Conservation (phyloP, 2,113 vertebrate species). For the Chiloscyllium plagiosum region DNA sequence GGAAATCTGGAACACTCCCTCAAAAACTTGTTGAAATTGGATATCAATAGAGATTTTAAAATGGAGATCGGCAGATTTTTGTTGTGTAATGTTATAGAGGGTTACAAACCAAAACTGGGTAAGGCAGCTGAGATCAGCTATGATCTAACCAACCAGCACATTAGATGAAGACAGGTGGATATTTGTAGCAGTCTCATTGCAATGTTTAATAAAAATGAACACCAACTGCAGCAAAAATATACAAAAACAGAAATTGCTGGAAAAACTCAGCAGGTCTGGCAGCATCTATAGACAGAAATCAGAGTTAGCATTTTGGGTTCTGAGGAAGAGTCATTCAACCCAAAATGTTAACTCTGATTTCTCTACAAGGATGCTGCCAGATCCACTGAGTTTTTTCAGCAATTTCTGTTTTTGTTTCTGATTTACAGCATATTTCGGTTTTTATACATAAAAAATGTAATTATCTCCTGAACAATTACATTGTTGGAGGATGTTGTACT, state of each 20-base stretch:
- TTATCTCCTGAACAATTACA: background rate
- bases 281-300: too few relatives aligned
- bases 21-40: background rate
- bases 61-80: background rate
- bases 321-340: too few relatives aligned
- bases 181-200: background rate
- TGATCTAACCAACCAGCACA: background rate
- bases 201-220: background rate
- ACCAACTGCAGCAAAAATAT: background rate
- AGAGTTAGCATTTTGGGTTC: too few relatives aligned
- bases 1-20: background rate
- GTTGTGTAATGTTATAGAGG: background rate
- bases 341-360: too few relatives aligned
- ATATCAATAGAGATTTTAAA: background rate
- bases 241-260: too few relatives aligned
- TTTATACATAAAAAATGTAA: too few relatives aligned
- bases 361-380: too few relatives aligned
- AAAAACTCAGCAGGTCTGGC: too few relatives aligned
- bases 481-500: slow-evolving; percentile 44
- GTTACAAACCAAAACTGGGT: background rate
- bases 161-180: background rate
- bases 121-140: background rate
- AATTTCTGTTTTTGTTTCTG: too few relatives aligned
- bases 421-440: too few relatives aligned
- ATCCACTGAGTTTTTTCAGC: too few relatives aligned